Percentiles rank a stretch among this genome's conserved stretches.
Conservation (phyloP, 1,140 invertebrate genomes). For the Sarcophaga peregrina region DNA sequence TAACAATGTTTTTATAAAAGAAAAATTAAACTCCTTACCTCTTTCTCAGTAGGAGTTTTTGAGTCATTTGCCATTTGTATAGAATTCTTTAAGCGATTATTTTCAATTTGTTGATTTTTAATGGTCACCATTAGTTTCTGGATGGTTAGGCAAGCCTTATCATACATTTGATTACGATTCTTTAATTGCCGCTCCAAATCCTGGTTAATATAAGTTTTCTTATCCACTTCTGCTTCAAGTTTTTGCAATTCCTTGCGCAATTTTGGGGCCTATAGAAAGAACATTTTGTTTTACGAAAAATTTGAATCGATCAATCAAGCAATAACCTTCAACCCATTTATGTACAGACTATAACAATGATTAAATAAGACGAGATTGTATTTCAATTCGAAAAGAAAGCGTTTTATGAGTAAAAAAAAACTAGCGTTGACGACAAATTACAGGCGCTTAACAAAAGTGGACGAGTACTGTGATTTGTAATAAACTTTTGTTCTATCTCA, state of each 20-base stretch:
- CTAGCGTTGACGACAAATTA: too few relatives aligned
- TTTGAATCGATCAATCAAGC: not conserved
- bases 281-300: not conserved
- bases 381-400: too few relatives aligned
- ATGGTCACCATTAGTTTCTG: conserved; percentile 61
- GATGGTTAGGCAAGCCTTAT: conserved; percentile 58
- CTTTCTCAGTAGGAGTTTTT: conserved; percentile 5
- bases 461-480: too few relatives aligned
- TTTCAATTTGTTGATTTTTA: conserved; percentile 57
- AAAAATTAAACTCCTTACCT: not conserved
- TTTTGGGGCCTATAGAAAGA: conserved; percentile 7
- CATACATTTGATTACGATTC: conserved; percentile 55
- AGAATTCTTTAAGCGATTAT: conserved; percentile 47
- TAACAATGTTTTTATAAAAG: not conserved
- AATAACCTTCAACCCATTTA: conserved; percentile 33
- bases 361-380: not conserved
- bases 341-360: not conserved
- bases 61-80: not conserved
- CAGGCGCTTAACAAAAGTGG: too few relatives aligned
- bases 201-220: conserved; percentile 56
- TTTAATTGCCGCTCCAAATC: conserved; percentile 55
- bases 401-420: too few relatives aligned
- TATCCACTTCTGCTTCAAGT: conserved; percentile 50
- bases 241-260: conserved; percentile 34
- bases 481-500: too few relatives aligned